Conservation (phyloP, 2,113 vertebrate genomes). For the Talpa occidentalis region DNA sequence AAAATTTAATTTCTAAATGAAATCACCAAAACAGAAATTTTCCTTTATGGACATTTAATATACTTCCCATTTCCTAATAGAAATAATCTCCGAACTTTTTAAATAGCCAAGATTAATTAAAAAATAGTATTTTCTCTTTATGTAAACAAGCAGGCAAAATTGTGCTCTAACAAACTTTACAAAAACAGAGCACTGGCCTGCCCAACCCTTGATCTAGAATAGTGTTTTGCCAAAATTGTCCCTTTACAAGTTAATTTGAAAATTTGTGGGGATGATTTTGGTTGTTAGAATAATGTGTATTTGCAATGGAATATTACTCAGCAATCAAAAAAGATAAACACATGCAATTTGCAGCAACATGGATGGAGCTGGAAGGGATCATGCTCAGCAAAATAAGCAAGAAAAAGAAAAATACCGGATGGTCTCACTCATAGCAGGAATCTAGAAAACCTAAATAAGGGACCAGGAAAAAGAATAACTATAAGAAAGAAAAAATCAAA, state of each 20-base stretch:
- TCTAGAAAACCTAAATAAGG: too few relatives aligned
- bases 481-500: too few relatives aligned
- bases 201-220: neutral
- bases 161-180: neutral
- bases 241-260: neutral
- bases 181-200: neutral
- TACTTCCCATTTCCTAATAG: neutral
- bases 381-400: too few relatives aligned
- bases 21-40: neutral
- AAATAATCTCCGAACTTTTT: neutral
- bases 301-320: too few relatives aligned
- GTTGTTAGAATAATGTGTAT: neutral
- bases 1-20: neutral
- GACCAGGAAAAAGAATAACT: too few relatives aligned
- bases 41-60: neutral
- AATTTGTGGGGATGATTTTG: neutral
- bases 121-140: neutral
- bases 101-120: conserved; percentile 24
- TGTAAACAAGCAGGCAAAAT: neutral
- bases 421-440: too few relatives aligned
- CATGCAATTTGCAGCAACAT: too few relatives aligned
- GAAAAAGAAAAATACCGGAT: too few relatives aligned
- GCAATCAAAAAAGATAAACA: too few relatives aligned
- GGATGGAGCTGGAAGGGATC: too few relatives aligned
- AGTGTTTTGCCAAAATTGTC: neutral